These are phyloP conservation scores for Trypoxylus dichotomus DNA, from an alignment of 1,140 invertebrate species.

Conservation along the genomic window DNA sequence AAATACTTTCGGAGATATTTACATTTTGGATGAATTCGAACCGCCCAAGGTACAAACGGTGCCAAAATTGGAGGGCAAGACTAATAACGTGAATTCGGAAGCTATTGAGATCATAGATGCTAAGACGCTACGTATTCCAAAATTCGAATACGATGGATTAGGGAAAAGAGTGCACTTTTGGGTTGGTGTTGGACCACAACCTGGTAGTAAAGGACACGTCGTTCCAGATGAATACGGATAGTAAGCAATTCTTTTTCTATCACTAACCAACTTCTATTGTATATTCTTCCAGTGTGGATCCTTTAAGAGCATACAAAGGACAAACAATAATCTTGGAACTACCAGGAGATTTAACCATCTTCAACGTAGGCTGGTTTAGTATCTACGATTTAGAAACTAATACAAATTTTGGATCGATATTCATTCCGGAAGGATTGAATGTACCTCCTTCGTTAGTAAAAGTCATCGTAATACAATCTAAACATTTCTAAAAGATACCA, in stretches of 20 bases:
- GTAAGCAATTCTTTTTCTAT: constrained; percentile 62
- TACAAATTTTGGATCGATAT: constrained; percentile 75
- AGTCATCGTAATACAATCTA: constrained; percentile 52
- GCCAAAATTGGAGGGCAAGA: constrained; percentile 68
- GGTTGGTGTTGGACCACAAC: constrained; percentile 85
- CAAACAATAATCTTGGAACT: constrained; percentile 77
- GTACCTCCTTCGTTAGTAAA: constrained; percentile 81
- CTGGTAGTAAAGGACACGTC: constrained; percentile 71
- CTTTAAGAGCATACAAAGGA: constrained; percentile 69
- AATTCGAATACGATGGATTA: constrained; percentile 77
- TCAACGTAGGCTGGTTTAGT: constrained; percentile 84
- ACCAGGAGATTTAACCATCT: constrained; percentile 81
- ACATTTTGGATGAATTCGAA: constrained; percentile 88
- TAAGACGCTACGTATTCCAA: constrained; percentile 75
- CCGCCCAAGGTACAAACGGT: constrained; percentile 76
- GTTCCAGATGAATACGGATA: constrained; percentile 91
- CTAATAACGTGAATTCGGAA: constrained; percentile 72
- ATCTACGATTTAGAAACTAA: constrained; percentile 74
- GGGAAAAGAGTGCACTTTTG: constrained; percentile 82
- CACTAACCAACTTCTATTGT: not conserved
- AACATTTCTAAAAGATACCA: not conserved
- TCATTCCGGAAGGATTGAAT: constrained; percentile 79
- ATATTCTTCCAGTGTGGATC: constrained; percentile 63
- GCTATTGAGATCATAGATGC: constrained; percentile 77
- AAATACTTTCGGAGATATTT: constrained; percentile 88